Evolutionary conservation across 2,113 vertebrate genomes (phyloP), one percentile per base, ranked within the genome.

Genomic region (Zosterops borbonicus): DNA sequence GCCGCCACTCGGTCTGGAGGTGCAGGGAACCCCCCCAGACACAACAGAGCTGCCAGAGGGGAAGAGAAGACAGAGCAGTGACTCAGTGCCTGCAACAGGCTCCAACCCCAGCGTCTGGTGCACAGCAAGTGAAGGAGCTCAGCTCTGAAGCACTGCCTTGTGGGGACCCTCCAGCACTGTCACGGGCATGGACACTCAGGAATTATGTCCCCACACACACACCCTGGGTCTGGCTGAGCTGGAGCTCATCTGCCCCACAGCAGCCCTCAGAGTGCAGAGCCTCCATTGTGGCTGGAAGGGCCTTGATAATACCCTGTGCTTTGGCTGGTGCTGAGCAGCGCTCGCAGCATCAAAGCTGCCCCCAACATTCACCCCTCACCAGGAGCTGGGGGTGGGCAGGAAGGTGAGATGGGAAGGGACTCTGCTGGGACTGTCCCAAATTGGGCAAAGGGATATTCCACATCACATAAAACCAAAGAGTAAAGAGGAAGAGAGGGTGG

Each of bases 41-140:
- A 90, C 14, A 14, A n/a, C 60, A 78, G 79, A 0, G 25, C 94
- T 94, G 82, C 2, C 6, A 46, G 18, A 68, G 25, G 87, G 92
- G 85, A 73, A 63, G 90, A 55, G 74, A 88, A 89, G 90, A 25
- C 22, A 83, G 64, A 81, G 83, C 94, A 74, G 87, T 95, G 98
- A 96, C 96, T 97, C 97, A 93, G 96, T 50, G 84, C 29, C 90
- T 74, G 94, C 83, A 60, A 39, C 86, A 47, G 94, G 94, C 81
- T 95, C 92, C 93, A 33, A 3, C 5, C 6, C 44, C 82, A 37
- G 60, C 3, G 8, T 27, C 82, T 41, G 24, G 71, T 2, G 6
- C 46, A 24, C 44, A 12, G 53, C 0, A 5, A 52, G 59, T 20
- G 47, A 13, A 69, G 35, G 73, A 75, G 71, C 78, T 63, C 47